phyloP scores from a whole-genome alignment of 2,113 vertebrate species.

The Narcine bancroftii region DNA sequence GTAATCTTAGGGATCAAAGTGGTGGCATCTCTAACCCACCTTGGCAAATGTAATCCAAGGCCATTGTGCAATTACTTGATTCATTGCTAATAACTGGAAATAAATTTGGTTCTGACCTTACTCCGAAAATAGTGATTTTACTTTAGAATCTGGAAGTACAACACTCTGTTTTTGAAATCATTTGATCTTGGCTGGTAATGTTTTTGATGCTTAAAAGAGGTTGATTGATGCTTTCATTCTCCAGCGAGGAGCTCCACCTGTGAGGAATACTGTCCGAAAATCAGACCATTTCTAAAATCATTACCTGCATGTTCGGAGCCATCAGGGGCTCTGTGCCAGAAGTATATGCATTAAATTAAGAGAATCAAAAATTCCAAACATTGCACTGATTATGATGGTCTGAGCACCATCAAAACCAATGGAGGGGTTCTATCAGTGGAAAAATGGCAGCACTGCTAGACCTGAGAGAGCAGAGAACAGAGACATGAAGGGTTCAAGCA shows the following conservation, averaged over 20 bases:
- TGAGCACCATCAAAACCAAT: neutral
- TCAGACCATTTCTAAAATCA: neutral
- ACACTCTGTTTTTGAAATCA: too few relatives aligned
- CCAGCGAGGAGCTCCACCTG: neutral
- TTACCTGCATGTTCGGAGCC: neutral
- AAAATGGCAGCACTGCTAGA: too few relatives aligned
- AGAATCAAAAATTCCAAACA: neutral
- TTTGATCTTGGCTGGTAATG: neutral
- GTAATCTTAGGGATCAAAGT: neutral
- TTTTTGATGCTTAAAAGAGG: neutral
- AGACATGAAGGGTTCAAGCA: too few relatives aligned
- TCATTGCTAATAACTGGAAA: neutral
- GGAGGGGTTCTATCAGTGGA: neutral
- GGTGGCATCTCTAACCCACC: neutral
- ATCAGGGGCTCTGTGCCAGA: neutral
- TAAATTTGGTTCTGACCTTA: neutral
- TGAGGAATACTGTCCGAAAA: neutral
- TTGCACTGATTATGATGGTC: neutral
- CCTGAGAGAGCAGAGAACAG: too few relatives aligned
- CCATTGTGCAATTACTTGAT: neutral
- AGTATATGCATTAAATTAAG: neutral
- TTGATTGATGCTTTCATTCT: neutral
- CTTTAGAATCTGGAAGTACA: neutral
- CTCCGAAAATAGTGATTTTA: neutral
- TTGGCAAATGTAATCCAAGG: too few relatives aligned